These are phyloP conservation scores for Selene dorsalis DNA, from an alignment of 2,797 vertebrate genomes.

Conservation along the genomic window DNA sequence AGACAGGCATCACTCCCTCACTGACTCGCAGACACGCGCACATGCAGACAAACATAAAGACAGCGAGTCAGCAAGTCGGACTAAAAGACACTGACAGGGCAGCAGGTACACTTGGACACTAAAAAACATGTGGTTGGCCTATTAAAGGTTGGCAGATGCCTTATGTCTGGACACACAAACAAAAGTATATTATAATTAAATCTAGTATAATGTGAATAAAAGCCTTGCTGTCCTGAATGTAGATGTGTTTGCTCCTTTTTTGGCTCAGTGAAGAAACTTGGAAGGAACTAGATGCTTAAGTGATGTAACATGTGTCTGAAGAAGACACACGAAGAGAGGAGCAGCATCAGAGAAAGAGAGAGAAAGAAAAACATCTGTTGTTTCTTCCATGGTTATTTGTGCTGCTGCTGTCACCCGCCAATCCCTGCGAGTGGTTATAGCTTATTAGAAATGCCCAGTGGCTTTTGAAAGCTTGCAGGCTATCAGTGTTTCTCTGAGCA, in stretches of 20 bases:
- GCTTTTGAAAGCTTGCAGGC: not conserved
- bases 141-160: slow-evolving; percentile 21
- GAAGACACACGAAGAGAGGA: slow-evolving; percentile 15
- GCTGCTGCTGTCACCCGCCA: slow-evolving; percentile 36
- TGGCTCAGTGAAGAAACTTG: slow-evolving; percentile 68
- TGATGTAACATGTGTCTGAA: slow-evolving; percentile 60
- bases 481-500: not conserved
- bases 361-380: slow-evolving; percentile 42
- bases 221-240: slow-evolving; percentile 63
- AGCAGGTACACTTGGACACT: slow-evolving; percentile 50
- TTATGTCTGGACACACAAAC: slow-evolving; percentile 46
- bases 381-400: slow-evolving; percentile 38
- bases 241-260: slow-evolving; percentile 63
- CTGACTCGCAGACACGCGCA: slow-evolving; percentile 29
- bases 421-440: slow-evolving; percentile 9
- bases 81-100: slow-evolving; percentile 23
- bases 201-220: slow-evolving; percentile 64
- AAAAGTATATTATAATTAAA: slow-evolving; percentile 71
- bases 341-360: slow-evolving; percentile 3
- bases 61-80: slow-evolving; percentile 57
- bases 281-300: slow-evolving; percentile 66
- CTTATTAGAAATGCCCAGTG: not conserved
- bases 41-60: slow-evolving; percentile 47
- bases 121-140: slow-evolving; percentile 49
- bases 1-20: slow-evolving; percentile 34